phyloP scores from a whole-genome alignment of 2,888 invertebrate species.

The Plemyria rubiginata region DNA sequence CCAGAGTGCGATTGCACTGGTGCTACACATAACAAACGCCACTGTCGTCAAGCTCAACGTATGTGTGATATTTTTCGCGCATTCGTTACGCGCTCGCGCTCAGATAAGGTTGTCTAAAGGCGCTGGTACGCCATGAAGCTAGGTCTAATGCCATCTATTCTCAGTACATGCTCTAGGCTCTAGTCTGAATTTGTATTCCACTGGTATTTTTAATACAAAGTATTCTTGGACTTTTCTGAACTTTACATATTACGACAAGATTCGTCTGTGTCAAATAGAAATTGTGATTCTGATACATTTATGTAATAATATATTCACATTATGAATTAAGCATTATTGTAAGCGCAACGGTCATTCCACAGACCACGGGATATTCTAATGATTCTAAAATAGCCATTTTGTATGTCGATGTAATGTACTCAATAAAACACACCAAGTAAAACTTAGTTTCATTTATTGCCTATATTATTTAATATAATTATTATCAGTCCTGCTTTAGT shows the following conservation, averaged over 20 bases:
- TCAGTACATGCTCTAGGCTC: conserved; percentile 23
- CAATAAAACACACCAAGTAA: conserved; percentile 61
- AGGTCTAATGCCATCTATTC: conserved; percentile 39
- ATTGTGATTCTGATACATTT: conserved; percentile 46
- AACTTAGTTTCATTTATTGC: conserved; percentile 48
- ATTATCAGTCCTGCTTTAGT: conserved; percentile 77
- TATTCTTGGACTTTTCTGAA: conserved; percentile 27
- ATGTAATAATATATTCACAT: conserved; percentile 57
- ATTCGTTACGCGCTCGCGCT: neutral
- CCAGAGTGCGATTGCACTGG: too few species aligned
- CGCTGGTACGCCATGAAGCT: neutral
- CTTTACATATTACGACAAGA: conserved; percentile 30
- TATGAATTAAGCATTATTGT: conserved; percentile 57
- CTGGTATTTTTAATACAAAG: conserved; percentile 19
- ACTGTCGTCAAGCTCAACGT: too few species aligned
- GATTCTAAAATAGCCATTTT: conserved; percentile 54
- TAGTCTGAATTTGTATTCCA: conserved; percentile 29
- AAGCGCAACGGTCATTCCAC: conserved; percentile 68
- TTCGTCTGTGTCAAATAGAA: conserved; percentile 63
- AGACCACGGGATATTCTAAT: conserved; percentile 43
- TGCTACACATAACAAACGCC: too few species aligned
- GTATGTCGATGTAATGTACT: conserved; percentile 58
- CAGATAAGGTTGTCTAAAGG: conserved; percentile 2
- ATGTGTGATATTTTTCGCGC: neutral
- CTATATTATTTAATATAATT: conserved; percentile 53